Evolutionary conservation across 1,140 invertebrate genomes (phyloP).

Genomic region (Andrena cerasifolii): DNA sequence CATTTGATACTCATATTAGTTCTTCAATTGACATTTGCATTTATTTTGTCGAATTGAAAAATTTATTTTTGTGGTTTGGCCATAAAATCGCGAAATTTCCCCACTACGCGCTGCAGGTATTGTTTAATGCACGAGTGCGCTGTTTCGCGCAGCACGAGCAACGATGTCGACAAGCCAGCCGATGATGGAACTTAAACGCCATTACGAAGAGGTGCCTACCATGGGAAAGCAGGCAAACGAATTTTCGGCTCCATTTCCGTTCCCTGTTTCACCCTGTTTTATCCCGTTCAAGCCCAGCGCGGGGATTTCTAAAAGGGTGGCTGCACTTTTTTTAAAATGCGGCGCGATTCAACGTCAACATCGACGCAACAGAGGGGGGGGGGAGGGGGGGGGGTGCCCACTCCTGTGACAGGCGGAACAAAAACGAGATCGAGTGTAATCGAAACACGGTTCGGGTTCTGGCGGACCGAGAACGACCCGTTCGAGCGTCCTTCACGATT

Average conservation of each 20-base stretch:
- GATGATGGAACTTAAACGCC: not conserved
- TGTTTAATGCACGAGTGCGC: not conserved
- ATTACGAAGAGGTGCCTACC: not conserved
- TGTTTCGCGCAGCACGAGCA: too few species aligned
- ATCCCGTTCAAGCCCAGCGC: too few species aligned
- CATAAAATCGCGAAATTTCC: too few species aligned
- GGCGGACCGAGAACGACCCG: constrained; percentile 10
- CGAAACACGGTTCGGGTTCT: constrained; percentile 24
- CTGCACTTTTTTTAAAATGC: constrained; percentile 18
- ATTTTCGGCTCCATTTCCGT: not conserved
- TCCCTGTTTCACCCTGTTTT: not conserved
- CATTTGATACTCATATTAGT: too few species aligned
- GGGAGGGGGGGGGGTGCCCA: not conserved
- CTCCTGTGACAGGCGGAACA: constrained; percentile 2
- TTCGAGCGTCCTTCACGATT: constrained; percentile 46
- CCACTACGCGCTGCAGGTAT: too few species aligned
- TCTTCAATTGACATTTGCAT: too few species aligned
- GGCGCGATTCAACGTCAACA: constrained; percentile 7
- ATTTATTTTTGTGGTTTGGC: too few species aligned
- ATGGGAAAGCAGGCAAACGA: not conserved
- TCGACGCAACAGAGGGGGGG: not conserved
- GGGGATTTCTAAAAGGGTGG: constrained; percentile 10
- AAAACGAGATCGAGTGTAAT: constrained; percentile 48
- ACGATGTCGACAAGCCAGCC: not conserved
- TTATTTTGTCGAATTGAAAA: too few species aligned